Evolutionary conservation across 2,888 invertebrate genomes (phyloP).

Genomic region (Eledona agricola): DNA sequence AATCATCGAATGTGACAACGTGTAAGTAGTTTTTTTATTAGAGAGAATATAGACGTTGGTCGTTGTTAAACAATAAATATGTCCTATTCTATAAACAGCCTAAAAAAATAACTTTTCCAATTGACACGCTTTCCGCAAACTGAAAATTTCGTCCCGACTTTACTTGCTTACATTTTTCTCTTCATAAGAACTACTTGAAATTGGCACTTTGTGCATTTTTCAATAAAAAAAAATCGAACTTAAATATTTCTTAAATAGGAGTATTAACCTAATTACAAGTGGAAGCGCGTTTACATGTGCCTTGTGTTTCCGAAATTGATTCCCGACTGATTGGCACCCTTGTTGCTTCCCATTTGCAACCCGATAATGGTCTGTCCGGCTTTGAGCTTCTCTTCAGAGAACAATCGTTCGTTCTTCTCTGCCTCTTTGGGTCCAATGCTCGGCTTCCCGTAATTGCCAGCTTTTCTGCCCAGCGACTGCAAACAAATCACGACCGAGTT

Average conservation of each 20-base stretch:
- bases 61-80: slow-evolving; percentile 26
- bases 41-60: slow-evolving; percentile 29
- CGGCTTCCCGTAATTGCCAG: slow-evolving; percentile 83
- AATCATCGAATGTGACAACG: slow-evolving; percentile 6
- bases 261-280: slow-evolving; percentile 35
- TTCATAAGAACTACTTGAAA: slow-evolving; percentile 19
- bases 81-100: slow-evolving; percentile 22
- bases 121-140: slow-evolving; percentile 6
- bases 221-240: slow-evolving; percentile 16
- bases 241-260: slow-evolving; percentile 33
- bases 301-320: slow-evolving; percentile 97
- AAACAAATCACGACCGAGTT: slow-evolving; percentile 95
- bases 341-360: slow-evolving; percentile 96
- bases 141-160: slow-evolving; percentile 8
- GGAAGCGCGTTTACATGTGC: slow-evolving; percentile 81
- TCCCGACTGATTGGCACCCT: slow-evolving; percentile 96
- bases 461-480: slow-evolving; percentile 95
- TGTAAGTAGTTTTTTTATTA: slow-evolving; percentile 20
- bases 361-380: slow-evolving; percentile 94
- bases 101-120: slow-evolving; percentile 23
- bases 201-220: slow-evolving; percentile 27
- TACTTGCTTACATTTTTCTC: slow-evolving; percentile 10
- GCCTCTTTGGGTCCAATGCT: slow-evolving; percentile 96
- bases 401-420: slow-evolving; percentile 92
- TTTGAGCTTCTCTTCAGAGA: slow-evolving; percentile 92